Percentiles rank a stretch among this genome's conserved stretches.
phyloP scores from a whole-genome alignment of 1,140 invertebrate species.

The Euwallacea fornicatus region DNA sequence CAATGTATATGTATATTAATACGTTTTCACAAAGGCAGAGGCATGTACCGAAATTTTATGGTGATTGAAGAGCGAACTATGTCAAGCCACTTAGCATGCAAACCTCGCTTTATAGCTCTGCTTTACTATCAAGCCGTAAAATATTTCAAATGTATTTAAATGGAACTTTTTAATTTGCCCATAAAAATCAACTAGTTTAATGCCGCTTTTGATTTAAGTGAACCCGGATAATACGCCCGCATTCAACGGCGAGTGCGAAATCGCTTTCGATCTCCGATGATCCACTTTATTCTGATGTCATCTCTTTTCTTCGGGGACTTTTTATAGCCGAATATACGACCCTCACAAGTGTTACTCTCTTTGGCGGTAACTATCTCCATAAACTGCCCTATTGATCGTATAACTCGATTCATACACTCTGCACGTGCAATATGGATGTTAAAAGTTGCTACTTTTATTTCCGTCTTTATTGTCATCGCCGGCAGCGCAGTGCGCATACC shows the following conservation, averaged over 20 bases:
- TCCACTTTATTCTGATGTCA: slow-evolving; percentile 29
- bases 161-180: slow-evolving; percentile 51
- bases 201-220: slow-evolving; percentile 42
- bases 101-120: slow-evolving; percentile 46
- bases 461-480: too few species aligned
- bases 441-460: too few species aligned
- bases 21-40: slow-evolving; percentile 47
- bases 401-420: slow-evolving; percentile 29
- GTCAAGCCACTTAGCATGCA: slow-evolving; percentile 50
- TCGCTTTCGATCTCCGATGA: slow-evolving; percentile 28
- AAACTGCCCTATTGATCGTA: slow-evolving; percentile 27
- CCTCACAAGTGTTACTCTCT: slow-evolving; percentile 27
- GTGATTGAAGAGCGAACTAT: slow-evolving; percentile 50
- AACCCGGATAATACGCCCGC: slow-evolving; percentile 42
- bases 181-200: slow-evolving; percentile 51
- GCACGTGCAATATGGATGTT: slow-evolving; percentile 25
- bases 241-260: slow-evolving; percentile 31
- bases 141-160: slow-evolving; percentile 51
- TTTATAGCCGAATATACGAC: slow-evolving; percentile 24
- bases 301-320: slow-evolving; percentile 30
- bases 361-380: slow-evolving; percentile 29
- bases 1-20: slow-evolving; percentile 49
- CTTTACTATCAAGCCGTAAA: slow-evolving; percentile 50
- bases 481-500: too few species aligned
- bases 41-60: slow-evolving; percentile 46